Evolutionary conservation across 92 coral and sea anemone species (phyloP).

Genomic region (Bergia sp.): DNA sequence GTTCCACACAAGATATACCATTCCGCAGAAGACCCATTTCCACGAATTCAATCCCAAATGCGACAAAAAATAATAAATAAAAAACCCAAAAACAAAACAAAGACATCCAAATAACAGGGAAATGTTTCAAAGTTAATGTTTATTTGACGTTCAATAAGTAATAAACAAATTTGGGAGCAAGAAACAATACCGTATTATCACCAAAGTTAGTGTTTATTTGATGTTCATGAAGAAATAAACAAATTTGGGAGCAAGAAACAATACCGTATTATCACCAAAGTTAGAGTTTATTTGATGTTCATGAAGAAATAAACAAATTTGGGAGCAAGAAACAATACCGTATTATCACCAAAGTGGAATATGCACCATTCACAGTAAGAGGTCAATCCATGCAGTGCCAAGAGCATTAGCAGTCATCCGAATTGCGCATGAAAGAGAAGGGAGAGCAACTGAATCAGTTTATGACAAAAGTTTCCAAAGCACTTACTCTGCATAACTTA

Average conservation of each 20-base stretch:
- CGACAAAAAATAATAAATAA: too few relatives aligned
- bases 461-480: not conserved
- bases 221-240: not conserved
- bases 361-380: not conserved
- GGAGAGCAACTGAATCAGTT: conserved; percentile 29
- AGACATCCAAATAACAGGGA: not conserved
- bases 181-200: too few relatives aligned
- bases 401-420: conserved; percentile 13
- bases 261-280: too few relatives aligned
- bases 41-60: not conserved
- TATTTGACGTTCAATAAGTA: too few relatives aligned
- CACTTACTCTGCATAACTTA: not conserved
- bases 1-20: not conserved
- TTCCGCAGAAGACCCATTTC: not conserved
- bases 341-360: not conserved
- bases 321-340: conserved; percentile 3
- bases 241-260: too few relatives aligned
- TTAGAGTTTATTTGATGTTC: not conserved
- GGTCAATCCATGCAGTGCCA: not conserved
- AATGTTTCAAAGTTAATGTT: conserved; percentile 1
- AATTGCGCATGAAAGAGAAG: conserved; percentile 27
- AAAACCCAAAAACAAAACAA: not conserved
- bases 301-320: not conserved
- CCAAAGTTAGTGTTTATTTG: not conserved
- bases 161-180: too few relatives aligned